Conservation (phyloP, 2,888 invertebrate species). For the Chymomyza caudatula region DNA sequence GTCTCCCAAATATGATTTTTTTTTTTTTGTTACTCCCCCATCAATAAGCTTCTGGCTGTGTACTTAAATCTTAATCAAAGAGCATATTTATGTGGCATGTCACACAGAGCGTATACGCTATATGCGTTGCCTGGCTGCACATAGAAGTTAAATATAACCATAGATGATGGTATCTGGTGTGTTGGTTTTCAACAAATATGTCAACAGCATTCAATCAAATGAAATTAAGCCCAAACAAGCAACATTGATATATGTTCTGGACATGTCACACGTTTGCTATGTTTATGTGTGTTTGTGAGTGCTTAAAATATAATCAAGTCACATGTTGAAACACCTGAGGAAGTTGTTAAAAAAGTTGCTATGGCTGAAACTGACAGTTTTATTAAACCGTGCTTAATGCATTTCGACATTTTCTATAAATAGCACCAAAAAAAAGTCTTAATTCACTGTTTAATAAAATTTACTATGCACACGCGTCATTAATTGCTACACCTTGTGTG, state of each 20-base stretch:
- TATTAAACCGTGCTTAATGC: not conserved
- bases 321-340: slow-evolving; percentile 51
- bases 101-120: not conserved
- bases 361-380: not conserved
- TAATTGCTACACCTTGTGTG: slow-evolving; percentile 10
- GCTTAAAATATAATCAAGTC: slow-evolving; percentile 31
- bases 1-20: slow-evolving; percentile 40
- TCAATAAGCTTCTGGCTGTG: slow-evolving; percentile 42
- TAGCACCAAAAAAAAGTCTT: not conserved
- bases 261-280: not conserved
- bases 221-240: slow-evolving; percentile 19
- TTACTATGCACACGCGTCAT: slow-evolving; percentile 19
- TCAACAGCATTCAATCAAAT: slow-evolving; percentile 57
- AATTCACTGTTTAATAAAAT: not conserved
- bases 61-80: slow-evolving; percentile 58
- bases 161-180: slow-evolving; percentile 7
- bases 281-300: not conserved
- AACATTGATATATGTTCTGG: not conserved
- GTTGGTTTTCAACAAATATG: slow-evolving; percentile 14
- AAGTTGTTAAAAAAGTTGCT: not conserved
- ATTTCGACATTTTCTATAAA: not conserved
- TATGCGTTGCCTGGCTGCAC: slow-evolving; percentile 26
- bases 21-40: slow-evolving; percentile 34
- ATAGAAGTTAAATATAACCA: not conserved
- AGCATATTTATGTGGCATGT: slow-evolving; percentile 41